These are phyloP conservation scores for Taurulus bubalis DNA, from an alignment of 2,113 vertebrate genomes.

Conservation along the genomic window DNA sequence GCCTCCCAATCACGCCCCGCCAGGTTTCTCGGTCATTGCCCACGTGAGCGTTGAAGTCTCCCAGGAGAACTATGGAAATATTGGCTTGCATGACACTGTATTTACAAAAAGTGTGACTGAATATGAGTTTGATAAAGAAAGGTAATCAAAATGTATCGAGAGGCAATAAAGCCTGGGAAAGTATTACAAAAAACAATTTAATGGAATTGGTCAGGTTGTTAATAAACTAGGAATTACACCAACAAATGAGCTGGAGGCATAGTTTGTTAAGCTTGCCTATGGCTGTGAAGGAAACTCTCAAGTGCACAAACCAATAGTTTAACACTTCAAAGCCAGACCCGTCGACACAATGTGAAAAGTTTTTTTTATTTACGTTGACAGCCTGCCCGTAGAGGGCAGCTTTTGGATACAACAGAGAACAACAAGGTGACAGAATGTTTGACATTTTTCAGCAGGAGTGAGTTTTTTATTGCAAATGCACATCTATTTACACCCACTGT, in stretches of 20 bases:
- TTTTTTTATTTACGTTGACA: slow-evolving; percentile 33
- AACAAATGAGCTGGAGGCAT: background rate
- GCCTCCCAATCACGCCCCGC: too few relatives aligned
- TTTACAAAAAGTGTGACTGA: background rate
- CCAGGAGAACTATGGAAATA: too few relatives aligned
- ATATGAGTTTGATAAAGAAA: background rate
- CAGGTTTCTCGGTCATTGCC: too few relatives aligned
- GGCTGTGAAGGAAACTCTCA: background rate
- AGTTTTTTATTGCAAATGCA: slow-evolving; percentile 16
- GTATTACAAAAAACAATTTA: background rate
- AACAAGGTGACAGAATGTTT: slow-evolving; percentile 18
- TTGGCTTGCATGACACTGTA: background rate
- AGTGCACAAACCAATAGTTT: background rate
- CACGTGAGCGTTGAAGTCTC: too few relatives aligned
- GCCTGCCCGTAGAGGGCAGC: background rate
- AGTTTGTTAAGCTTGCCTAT: slow-evolving; percentile 1
- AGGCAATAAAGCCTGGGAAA: background rate
- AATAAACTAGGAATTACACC: background rate
- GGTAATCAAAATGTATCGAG: background rate
- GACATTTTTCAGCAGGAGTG: slow-evolving; percentile 15
- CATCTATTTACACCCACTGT: slow-evolving; percentile 6
- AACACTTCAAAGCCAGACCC: background rate
- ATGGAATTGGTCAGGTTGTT: background rate
- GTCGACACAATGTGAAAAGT: background rate
- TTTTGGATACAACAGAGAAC: slow-evolving; percentile 28